A percentile compares a stretch with the other conserved stretches of the same genome.
These are phyloP conservation scores for Aphelenchoides avenae DNA, from an alignment of 1,140 invertebrate species.

Conservation along the genomic window DNA sequence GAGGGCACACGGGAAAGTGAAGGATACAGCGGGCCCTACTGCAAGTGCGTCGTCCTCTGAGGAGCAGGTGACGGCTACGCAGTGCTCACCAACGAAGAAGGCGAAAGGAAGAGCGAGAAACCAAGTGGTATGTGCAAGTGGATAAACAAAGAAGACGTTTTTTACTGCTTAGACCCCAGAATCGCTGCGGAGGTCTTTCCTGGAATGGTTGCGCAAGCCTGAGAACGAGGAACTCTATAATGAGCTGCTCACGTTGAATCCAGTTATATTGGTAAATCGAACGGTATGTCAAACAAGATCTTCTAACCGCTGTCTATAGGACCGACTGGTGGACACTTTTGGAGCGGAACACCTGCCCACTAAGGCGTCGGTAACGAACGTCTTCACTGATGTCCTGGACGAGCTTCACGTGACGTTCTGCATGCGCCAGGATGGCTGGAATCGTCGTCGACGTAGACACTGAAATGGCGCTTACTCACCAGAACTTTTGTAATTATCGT, in stretches of 20 bases:
- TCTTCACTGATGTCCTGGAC: conserved; percentile 14
- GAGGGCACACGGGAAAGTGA: too few relatives aligned
- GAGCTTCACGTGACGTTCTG: conserved; percentile 12
- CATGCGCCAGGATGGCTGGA: background rate
- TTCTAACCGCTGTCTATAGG: background rate
- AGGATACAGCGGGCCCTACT: too few relatives aligned
- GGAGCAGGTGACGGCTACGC: background rate
- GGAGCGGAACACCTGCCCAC: conserved; percentile 8
- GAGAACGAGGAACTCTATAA: conserved; percentile 22
- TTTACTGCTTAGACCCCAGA: conserved; percentile 2
- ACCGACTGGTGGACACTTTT: conserved; percentile 4
- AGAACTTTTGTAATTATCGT: too few relatives aligned
- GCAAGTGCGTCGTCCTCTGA: background rate
- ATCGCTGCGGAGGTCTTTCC: background rate
- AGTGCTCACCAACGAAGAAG: background rate
- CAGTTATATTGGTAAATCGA: conserved; percentile 3
- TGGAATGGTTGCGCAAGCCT: conserved; percentile 12
- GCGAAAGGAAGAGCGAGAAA: background rate
- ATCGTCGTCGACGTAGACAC: too few relatives aligned
- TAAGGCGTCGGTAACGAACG: conserved; percentile 2
- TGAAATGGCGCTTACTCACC: too few relatives aligned
- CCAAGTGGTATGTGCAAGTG: background rate
- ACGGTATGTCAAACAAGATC: background rate
- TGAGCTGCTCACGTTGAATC: conserved; percentile 18
- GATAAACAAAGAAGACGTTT: background rate